Evolutionary conservation across 2,797 vertebrate species (phyloP).

Genomic region (Oreortyx pictus): DNA sequence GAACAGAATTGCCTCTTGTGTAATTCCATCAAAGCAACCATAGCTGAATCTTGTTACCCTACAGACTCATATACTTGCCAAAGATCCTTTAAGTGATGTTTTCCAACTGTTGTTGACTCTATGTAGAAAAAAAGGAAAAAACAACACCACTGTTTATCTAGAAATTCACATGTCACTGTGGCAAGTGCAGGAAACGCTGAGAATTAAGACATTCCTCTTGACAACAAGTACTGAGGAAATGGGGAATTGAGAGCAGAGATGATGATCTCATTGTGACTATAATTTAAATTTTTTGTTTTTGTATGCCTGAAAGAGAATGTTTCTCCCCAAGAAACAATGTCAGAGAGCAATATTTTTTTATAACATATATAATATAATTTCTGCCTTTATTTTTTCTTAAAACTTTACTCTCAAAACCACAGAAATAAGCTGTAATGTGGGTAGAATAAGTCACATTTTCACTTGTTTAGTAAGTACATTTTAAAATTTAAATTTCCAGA

Average conservation of each 20-base stretch:
- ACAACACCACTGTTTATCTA: neutral
- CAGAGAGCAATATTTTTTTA: neutral
- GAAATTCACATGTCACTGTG: neutral
- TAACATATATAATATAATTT: neutral
- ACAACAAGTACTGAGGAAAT: slow-evolving; percentile 16
- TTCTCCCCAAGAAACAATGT: slow-evolving; percentile 8
- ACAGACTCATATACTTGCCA: neutral
- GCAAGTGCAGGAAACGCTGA: neutral
- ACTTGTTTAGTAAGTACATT: neutral
- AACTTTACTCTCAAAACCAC: neutral
- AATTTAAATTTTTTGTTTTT: slow-evolving; percentile 41
- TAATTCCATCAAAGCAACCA: neutral
- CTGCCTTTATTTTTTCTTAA: neutral
- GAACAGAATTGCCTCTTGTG: slow-evolving; percentile 12
- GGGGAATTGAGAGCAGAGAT: slow-evolving; percentile 59
- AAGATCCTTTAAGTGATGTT: neutral
- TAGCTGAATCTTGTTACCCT: neutral
- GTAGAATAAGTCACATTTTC: neutral
- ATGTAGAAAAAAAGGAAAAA: neutral
- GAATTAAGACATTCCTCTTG: slow-evolving; percentile 3
- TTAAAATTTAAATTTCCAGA: neutral
- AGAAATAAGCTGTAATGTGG: neutral
- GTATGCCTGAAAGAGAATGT: neutral
- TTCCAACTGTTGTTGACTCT: neutral
- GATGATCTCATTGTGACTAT: slow-evolving; percentile 58